phyloP scores from a whole-genome alignment of 2,113 vertebrate genomes.

The Tyrannus savana region DNA sequence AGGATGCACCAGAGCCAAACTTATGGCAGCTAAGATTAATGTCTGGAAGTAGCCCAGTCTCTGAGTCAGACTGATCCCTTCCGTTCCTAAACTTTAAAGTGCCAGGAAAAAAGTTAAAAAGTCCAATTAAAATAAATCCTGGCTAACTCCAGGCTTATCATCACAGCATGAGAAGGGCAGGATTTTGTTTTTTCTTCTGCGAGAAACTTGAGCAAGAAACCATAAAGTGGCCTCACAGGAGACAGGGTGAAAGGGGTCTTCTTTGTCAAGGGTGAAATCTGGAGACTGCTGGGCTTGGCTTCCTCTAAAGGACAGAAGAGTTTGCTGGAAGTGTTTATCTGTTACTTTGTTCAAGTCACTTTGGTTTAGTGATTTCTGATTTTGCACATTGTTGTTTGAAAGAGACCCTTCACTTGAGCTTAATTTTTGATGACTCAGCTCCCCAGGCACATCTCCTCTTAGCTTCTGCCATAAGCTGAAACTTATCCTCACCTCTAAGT shows the following conservation, averaged over 20 bases:
- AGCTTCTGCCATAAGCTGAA: neutral
- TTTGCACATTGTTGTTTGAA: neutral
- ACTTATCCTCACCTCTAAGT: neutral
- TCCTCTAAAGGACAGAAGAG: neutral
- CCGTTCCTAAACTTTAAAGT: conserved; percentile 55
- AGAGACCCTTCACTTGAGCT: neutral
- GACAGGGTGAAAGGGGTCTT: neutral
- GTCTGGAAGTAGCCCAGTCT: conserved; percentile 49
- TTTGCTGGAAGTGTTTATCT: neutral
- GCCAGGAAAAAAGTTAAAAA: conserved; percentile 45
- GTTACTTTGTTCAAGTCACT: neutral
- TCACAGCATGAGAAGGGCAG: neutral
- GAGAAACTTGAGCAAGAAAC: neutral
- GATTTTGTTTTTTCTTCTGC: neutral
- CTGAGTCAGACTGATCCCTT: conserved; percentile 64
- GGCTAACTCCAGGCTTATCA: neutral
- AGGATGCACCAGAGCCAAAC: conserved; percentile 34
- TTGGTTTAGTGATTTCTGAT: neutral
- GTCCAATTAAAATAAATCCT: conserved; percentile 62
- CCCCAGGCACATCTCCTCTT: neutral
- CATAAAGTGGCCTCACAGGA: neutral
- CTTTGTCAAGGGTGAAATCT: neutral
- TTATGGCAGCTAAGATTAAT: conserved; percentile 60
- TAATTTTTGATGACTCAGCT: neutral
- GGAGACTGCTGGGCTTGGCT: neutral